These are phyloP conservation scores for Neria commutata DNA, from an alignment of 2,888 invertebrate genomes.

Conservation along the genomic window DNA sequence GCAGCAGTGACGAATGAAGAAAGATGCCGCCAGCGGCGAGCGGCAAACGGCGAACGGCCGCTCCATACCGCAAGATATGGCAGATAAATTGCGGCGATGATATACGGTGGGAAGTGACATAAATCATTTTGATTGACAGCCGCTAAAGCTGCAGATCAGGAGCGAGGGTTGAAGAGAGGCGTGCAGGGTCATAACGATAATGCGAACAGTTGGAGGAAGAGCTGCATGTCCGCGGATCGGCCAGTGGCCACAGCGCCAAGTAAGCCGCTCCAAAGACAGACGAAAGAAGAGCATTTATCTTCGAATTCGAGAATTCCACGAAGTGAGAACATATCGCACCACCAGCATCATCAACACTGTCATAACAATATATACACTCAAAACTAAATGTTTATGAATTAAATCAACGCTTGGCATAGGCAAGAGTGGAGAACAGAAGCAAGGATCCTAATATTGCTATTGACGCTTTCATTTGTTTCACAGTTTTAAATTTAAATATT, in stretches of 20 bases:
- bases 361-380: too few relatives aligned
- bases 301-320: background rate
- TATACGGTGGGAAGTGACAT: slow-evolving; percentile 60
- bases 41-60: background rate
- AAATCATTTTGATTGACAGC: slow-evolving; percentile 63
- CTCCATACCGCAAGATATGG: slow-evolving; percentile 16
- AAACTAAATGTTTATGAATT: too few relatives aligned
- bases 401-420: too few relatives aligned
- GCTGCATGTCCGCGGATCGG: slow-evolving; percentile 5
- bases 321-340: background rate
- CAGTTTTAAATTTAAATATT: too few relatives aligned
- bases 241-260: slow-evolving; percentile 23
- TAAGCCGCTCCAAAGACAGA: background rate
- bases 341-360: background rate
- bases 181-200: background rate
- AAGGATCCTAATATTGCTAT: too few relatives aligned
- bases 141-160: slow-evolving; percentile 15
- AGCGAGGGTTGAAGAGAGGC: background rate
- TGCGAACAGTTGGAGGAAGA: slow-evolving; percentile 14
- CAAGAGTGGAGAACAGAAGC: too few relatives aligned
- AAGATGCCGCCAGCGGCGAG: slow-evolving; percentile 41
- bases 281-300: background rate
- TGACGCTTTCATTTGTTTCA: too few relatives aligned
- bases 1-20: background rate
- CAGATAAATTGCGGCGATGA: slow-evolving; percentile 55